phyloP scores from a whole-genome alignment of 2,888 invertebrate genomes.

The Hypselothyrea guttata region DNA sequence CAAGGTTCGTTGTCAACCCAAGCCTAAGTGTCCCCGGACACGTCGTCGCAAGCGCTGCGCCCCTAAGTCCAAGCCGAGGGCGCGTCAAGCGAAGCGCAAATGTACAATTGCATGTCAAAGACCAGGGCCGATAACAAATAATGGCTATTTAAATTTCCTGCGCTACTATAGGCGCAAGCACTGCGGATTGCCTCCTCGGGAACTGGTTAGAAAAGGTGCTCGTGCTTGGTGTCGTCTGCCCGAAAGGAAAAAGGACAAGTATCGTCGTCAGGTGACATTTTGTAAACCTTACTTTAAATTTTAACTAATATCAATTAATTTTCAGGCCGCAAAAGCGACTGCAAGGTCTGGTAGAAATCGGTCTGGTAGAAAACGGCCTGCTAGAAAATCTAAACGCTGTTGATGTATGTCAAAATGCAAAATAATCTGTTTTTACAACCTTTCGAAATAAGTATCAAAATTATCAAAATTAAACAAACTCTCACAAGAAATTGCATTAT shows the following conservation, averaged over 20 bases:
- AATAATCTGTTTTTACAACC: too few relatives aligned
- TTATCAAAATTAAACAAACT: too few relatives aligned
- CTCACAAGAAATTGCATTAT: too few relatives aligned
- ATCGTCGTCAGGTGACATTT: conserved; percentile 42
- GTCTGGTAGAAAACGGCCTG: too few relatives aligned
- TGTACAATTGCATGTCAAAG: conserved; percentile 15
- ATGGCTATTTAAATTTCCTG: conserved; percentile 51
- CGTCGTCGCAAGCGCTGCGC: neutral
- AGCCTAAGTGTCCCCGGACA: neutral
- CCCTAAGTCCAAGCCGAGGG: too few relatives aligned
- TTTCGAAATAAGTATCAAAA: too few relatives aligned
- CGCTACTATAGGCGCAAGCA: conserved; percentile 41
- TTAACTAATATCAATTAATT: too few relatives aligned
- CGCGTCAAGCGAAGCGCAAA: conserved; percentile 2
- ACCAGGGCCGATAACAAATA: conserved; percentile 42
- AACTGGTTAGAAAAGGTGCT: conserved; percentile 42
- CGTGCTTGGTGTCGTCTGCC: conserved; percentile 47
- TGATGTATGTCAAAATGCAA: too few relatives aligned
- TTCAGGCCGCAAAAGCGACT: too few relatives aligned
- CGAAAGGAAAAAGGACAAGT: conserved; percentile 33
- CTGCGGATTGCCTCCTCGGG: conserved; percentile 38
- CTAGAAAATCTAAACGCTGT: too few relatives aligned
- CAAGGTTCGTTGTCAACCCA: neutral
- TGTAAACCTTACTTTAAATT: too few relatives aligned
- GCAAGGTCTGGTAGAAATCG: too few relatives aligned